Conservation (phyloP, 2,113 vertebrate genomes). For the Pungitius pungitius region DNA sequence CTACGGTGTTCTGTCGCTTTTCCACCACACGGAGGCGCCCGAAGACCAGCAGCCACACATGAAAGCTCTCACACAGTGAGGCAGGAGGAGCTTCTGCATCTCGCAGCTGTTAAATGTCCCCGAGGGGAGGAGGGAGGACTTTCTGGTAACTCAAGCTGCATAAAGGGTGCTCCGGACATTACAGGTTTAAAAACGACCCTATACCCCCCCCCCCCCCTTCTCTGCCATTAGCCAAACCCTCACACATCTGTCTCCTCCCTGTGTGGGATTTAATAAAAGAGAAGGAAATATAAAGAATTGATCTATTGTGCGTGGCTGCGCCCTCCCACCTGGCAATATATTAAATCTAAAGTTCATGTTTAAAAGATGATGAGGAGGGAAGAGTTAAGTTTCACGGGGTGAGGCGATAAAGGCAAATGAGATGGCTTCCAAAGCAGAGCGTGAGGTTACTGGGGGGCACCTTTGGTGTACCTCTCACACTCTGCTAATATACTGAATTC, state of each 20-base stretch:
- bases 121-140: slow-evolving; percentile 8
- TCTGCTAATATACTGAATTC: slow-evolving; percentile 46
- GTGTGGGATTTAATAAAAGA: slow-evolving; percentile 38
- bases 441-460: slow-evolving; percentile 20
- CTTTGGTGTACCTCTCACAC: slow-evolving; percentile 31
- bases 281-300: slow-evolving; percentile 52
- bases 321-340: slow-evolving; percentile 21
- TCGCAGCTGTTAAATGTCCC: slow-evolving; percentile 40
- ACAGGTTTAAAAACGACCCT: slow-evolving; percentile 24
- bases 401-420: slow-evolving; percentile 35
- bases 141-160: slow-evolving; percentile 2
- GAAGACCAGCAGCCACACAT: slow-evolving; percentile 32
- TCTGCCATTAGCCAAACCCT: slow-evolving; percentile 1
- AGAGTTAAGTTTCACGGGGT: slow-evolving; percentile 53
- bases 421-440: slow-evolving; percentile 36
- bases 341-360: slow-evolving; percentile 64
- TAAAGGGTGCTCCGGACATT: not conserved
- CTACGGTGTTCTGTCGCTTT: slow-evolving; percentile 26
- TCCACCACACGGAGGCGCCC: slow-evolving; percentile 62
- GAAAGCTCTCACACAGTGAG: not conserved
- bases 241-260: not conserved
- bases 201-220: not conserved
- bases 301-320: slow-evolving; percentile 29
- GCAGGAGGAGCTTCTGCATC: slow-evolving; percentile 11
- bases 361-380: slow-evolving; percentile 58